Evolutionary conservation across 2,113 vertebrate genomes (phyloP).

Genomic region (Tupaia tana): DNA sequence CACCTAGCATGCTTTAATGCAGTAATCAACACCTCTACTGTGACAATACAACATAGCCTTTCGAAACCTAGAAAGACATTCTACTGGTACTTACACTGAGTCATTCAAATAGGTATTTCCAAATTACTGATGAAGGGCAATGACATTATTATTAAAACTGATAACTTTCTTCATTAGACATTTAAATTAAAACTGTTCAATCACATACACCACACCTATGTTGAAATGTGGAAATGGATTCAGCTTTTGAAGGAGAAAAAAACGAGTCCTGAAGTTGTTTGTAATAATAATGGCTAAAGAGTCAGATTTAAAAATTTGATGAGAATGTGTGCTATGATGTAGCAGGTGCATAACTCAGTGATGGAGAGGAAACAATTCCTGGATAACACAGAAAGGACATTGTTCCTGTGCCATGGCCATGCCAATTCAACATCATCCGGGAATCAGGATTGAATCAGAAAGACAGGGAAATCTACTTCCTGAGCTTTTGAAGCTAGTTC

Average conservation of each 20-base stretch:
- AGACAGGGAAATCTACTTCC: not conserved
- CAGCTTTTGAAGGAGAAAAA: not conserved
- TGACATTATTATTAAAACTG: slow-evolving; percentile 60
- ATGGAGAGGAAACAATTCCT: not conserved
- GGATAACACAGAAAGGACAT: not conserved
- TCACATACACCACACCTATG: not conserved
- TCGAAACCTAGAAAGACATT: slow-evolving; percentile 20
- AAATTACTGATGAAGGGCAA: slow-evolving; percentile 54
- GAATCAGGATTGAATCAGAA: not conserved
- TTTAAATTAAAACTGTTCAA: slow-evolving; percentile 55
- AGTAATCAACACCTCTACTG: slow-evolving; percentile 29
- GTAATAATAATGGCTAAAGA: not conserved
- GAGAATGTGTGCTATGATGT: not conserved
- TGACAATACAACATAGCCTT: slow-evolving; percentile 23
- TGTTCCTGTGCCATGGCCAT: not conserved
- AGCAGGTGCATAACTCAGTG: not conserved
- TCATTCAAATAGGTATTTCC: slow-evolving; percentile 55
- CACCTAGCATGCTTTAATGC: not conserved
- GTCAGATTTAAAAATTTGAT: not conserved
- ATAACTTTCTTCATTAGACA: slow-evolving; percentile 59
- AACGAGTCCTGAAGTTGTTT: not conserved
- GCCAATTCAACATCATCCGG: not conserved
- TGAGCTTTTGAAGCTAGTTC: not conserved
- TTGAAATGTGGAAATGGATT: not conserved
- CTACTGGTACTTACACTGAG: not conserved